These are phyloP conservation scores for Aulostomus chinensis DNA, from an alignment of 2,797 vertebrate species.

Conservation along the genomic window DNA sequence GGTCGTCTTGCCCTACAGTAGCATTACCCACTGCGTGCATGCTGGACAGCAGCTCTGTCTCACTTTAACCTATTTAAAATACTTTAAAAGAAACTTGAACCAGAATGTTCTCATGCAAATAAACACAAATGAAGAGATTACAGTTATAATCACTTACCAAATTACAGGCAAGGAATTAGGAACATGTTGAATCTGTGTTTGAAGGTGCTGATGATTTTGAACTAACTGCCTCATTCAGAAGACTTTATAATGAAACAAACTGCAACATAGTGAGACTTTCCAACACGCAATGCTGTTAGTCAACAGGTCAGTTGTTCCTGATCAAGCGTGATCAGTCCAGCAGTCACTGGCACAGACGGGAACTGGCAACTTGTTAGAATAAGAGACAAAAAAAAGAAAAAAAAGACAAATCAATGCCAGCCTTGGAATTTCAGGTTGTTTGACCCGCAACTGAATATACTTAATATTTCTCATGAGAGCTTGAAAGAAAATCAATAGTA, in stretches of 20 bases:
- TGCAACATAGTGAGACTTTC: neutral
- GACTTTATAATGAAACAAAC: constrained; percentile 4
- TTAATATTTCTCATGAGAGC: constrained; percentile 30
- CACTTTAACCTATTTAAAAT: constrained; percentile 51
- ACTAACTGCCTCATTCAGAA: neutral
- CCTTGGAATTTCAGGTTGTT: constrained; percentile 16
- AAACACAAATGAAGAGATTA: constrained; percentile 23
- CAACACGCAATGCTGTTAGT: constrained; percentile 2
- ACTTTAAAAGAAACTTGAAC: constrained; percentile 33
- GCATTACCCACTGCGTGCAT: constrained; percentile 54
- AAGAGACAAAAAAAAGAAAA: constrained; percentile 5
- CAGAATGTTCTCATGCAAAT: constrained; percentile 14
- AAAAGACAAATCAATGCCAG: constrained; percentile 9
- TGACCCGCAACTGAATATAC: constrained; percentile 37
- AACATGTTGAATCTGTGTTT: neutral
- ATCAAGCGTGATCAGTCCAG: constrained; percentile 2
- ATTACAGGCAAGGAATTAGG: neutral
- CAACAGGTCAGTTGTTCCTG: constrained; percentile 12
- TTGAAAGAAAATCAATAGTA: constrained; percentile 52
- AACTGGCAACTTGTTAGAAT: constrained; percentile 20
- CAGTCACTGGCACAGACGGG: constrained; percentile 7
- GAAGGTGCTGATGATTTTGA: too few species aligned
- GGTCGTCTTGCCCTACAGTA: constrained; percentile 47
- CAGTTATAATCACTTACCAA: neutral
- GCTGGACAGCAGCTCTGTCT: constrained; percentile 65